Conservation (phyloP, 2,888 invertebrate genomes). For the Trilocha varians region DNA sequence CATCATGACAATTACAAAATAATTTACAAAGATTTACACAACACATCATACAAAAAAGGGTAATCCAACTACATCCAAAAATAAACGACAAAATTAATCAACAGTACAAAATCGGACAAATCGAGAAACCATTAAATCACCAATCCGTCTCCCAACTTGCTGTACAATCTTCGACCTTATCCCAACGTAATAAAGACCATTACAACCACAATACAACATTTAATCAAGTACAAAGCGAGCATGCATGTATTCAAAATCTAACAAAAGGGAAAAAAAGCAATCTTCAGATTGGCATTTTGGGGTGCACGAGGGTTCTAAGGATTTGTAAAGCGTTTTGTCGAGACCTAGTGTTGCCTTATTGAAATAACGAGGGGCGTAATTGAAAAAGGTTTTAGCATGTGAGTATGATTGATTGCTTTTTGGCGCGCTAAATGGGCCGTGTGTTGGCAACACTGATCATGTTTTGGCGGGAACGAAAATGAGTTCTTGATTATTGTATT, state of each 20-base stretch:
- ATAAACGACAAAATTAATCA: conserved; percentile 53
- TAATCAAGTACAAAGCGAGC: conserved; percentile 69
- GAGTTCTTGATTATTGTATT: too few species aligned
- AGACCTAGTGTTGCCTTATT: conserved; percentile 66
- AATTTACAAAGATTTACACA: too few species aligned
- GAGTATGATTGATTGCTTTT: conserved; percentile 56
- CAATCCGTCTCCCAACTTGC: too few species aligned
- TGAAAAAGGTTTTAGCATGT: conserved; percentile 54
- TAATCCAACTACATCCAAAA: conserved; percentile 15
- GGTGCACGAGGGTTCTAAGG: conserved; percentile 43
- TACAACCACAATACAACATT: conserved; percentile 32
- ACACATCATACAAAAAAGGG: too few species aligned
- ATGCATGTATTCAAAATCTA: conserved; percentile 68
- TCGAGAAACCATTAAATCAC: conserved; percentile 71
- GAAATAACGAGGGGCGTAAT: conserved; percentile 59
- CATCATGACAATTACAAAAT: too few species aligned
- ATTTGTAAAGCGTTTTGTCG: conserved; percentile 70
- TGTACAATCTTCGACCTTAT: conserved; percentile 22
- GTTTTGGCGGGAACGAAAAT: neutral
- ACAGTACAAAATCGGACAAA: conserved; percentile 48
- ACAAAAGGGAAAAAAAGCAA: conserved; percentile 72
- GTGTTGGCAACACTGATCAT: too few species aligned
- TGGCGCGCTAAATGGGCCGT: conserved; percentile 15
- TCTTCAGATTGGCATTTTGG: conserved; percentile 72
- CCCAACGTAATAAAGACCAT: conserved; percentile 15